Conservation (phyloP, 2,797 vertebrate genomes). For the Bovichtus diacanthus region DNA sequence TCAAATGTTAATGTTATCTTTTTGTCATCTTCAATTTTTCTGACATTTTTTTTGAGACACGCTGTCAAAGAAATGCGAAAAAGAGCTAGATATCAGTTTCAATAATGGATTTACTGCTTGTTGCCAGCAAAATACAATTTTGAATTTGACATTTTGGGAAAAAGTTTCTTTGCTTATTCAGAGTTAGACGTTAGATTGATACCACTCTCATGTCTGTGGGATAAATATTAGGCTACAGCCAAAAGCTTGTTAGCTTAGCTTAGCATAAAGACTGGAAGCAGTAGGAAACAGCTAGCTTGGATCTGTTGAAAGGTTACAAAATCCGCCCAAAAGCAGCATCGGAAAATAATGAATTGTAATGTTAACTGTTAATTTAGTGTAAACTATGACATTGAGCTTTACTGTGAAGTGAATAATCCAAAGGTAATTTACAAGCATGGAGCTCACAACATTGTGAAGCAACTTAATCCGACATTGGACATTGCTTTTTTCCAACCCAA, state of each 20-base stretch:
- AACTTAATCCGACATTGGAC: background rate
- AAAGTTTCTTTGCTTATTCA: background rate
- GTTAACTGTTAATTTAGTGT: background rate
- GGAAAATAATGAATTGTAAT: no score
- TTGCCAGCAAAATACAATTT: background rate
- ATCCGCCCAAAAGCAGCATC: no score
- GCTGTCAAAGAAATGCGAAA: background rate
- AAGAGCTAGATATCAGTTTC: background rate
- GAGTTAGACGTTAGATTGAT: background rate
- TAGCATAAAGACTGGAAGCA: background rate
- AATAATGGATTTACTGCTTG: background rate
- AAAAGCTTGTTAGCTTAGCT: constrained; percentile 8
- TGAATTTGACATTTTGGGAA: background rate
- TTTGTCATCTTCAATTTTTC: background rate
- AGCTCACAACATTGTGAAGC: background rate
- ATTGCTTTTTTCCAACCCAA: background rate
- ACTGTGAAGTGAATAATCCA: background rate
- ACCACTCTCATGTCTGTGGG: background rate
- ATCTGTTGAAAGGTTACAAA: no score
- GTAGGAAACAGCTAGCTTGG: background rate
- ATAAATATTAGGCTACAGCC: background rate
- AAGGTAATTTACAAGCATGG: background rate
- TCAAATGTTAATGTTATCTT: background rate
- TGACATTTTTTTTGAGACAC: background rate
- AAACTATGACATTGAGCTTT: background rate